Evolutionary conservation across 30 jellyfish, hydroid and myxozoan genomes (phyloP), one percentile per base, ranked within the genome.

Genomic region (Pseudorhiza aurosa): DNA sequence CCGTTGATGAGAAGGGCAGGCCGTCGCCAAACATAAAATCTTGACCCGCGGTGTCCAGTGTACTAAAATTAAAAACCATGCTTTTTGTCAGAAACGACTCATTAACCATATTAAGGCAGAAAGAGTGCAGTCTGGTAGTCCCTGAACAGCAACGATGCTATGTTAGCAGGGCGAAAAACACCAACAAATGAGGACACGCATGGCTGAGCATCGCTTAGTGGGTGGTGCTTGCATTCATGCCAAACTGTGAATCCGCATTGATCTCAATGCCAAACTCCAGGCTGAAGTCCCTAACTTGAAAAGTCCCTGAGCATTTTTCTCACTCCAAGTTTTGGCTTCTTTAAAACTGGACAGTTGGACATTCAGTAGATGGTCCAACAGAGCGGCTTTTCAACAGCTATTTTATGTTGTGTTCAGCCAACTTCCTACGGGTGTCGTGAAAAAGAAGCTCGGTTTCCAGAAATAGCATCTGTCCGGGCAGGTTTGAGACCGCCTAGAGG

Each of bases 1-100:
- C 93, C 72, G 93, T 81, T 21, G 85, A 36, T 29, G 93, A 45
- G 36, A 81, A 68, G 31, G 95, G 78, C 30, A 45, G 59, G 32
- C 79, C 64, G 10, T 85, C 96, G 12, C 58, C 58, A 44, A 72
- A 72, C 85, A 85, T 85, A 26, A 59, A 59, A 36, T 85, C 96
- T 46, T 73, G 90, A 26, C 72, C 67, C 11, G 77, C 85, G 3
- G 96, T 85, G 31, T 85, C 89, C 59, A 85, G 71, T 28, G 67
- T 63, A 5, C 85, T 65, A 70, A 40, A 40, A 67, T n/a, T 17
- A 22, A 57, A 33, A 70, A 70, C 78, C 62, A 47, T 47, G 62
- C 24, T 28, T 4, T 3, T 2, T 8, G 25, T 47, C 21, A 47
- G 50, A 39, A 7, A 39, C 7, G 50, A 39, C 50, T 7, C 7